phyloP scores from a whole-genome alignment of 2,888 invertebrate species.

The Mellilla xanthometata region DNA sequence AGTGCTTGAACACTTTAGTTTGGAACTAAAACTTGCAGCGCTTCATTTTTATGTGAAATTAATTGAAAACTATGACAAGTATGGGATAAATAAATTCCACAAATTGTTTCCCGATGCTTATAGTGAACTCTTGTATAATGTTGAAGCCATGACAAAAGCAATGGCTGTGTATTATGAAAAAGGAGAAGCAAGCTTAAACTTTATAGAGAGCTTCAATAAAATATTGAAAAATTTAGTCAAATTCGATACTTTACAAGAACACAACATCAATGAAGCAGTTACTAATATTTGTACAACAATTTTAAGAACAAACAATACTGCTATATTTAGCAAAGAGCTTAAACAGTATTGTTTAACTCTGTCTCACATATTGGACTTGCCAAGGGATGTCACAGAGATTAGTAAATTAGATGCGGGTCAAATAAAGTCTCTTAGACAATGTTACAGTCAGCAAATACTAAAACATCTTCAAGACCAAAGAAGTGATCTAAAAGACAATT shows the following conservation, averaged over 20 bases:
- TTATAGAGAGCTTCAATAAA: slow-evolving; percentile 50
- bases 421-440: slow-evolving; percentile 51
- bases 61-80: slow-evolving; percentile 52
- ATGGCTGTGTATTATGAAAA: slow-evolving; percentile 57
- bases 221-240: slow-evolving; percentile 46
- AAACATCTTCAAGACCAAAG: slow-evolving; percentile 35
- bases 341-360: slow-evolving; percentile 54
- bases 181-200: slow-evolving; percentile 47
- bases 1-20: slow-evolving; percentile 58
- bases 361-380: slow-evolving; percentile 46
- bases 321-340: slow-evolving; percentile 51
- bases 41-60: slow-evolving; percentile 61
- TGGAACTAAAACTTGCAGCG: slow-evolving; percentile 59
- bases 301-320: slow-evolving; percentile 41
- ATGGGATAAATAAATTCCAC: slow-evolving; percentile 47
- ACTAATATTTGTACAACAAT: slow-evolving; percentile 52
- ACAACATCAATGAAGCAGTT: slow-evolving; percentile 39
- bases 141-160: slow-evolving; percentile 54
- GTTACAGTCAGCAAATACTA: slow-evolving; percentile 49
- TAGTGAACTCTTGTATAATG: slow-evolving; percentile 43
- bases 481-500: slow-evolving; percentile 44
- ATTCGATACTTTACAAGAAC: slow-evolving; percentile 27
- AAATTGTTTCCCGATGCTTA: slow-evolving; percentile 47
- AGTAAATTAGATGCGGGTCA: slow-evolving; percentile 49
- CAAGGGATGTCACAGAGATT: slow-evolving; percentile 48